phyloP scores from a whole-genome alignment of 2,113 vertebrate species.

The Centrocercus urophasianus region DNA sequence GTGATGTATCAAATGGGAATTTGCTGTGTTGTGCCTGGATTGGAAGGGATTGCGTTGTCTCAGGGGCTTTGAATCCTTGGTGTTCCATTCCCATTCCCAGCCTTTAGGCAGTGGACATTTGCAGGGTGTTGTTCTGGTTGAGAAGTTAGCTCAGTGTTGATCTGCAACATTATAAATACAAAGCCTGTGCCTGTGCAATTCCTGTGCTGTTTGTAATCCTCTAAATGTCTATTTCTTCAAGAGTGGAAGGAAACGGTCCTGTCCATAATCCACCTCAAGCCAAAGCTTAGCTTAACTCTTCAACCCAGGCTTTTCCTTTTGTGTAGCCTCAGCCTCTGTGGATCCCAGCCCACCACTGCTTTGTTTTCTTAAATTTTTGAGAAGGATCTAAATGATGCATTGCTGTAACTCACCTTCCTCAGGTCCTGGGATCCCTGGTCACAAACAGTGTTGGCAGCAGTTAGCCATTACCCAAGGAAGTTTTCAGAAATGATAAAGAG shows the following conservation, averaged over 20 bases:
- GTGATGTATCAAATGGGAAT: background rate
- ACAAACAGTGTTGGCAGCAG: background rate
- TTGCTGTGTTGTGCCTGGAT: background rate
- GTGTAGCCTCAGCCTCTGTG: background rate
- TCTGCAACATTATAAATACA: background rate
- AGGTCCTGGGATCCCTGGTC: background rate
- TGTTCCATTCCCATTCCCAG: background rate
- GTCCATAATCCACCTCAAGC: background rate
- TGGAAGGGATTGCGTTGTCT: background rate
- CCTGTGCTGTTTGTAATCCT: background rate
- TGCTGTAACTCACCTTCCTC: background rate
- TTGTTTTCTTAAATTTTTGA: background rate
- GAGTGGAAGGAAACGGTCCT: background rate
- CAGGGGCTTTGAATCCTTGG: background rate
- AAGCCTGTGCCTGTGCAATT: background rate
- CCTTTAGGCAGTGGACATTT: background rate
- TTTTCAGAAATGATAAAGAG: background rate
- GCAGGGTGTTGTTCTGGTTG: background rate
- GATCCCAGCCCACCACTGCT: background rate
- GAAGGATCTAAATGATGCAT: background rate
- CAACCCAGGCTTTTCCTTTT: background rate
- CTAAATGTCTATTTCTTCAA: constrained; percentile 8
- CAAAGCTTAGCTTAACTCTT: background rate
- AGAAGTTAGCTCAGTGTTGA: background rate
- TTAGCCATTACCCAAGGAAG: background rate